phyloP scores from a whole-genome alignment of 2,113 vertebrate genomes.

The Entomyzon cyanotis region DNA sequence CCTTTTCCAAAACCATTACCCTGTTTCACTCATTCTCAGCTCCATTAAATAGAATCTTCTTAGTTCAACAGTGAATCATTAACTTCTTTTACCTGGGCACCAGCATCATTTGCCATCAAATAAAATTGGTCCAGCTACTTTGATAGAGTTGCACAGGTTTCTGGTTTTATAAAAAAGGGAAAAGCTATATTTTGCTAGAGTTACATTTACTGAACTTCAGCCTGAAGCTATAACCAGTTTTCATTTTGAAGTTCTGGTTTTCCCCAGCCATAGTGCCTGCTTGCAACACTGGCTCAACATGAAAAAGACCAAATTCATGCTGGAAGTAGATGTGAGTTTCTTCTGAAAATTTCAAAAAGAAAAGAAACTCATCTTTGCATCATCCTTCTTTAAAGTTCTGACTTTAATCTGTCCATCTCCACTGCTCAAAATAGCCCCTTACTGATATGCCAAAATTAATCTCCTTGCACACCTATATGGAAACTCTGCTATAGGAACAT shows the following conservation, averaged over 20 bases:
- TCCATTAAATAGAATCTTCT: neutral
- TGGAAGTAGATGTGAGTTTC: neutral
- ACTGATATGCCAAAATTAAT: neutral
- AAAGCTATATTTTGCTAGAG: neutral
- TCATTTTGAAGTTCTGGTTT: conserved; percentile 16
- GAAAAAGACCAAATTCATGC: neutral
- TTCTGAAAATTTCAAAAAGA: neutral
- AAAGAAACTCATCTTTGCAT: neutral
- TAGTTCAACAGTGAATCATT: neutral
- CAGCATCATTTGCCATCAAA: neutral
- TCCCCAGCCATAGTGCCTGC: neutral
- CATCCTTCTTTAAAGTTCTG: neutral
- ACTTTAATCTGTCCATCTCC: neutral
- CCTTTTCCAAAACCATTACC: neutral
- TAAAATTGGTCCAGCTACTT: neutral
- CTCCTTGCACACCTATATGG: neutral
- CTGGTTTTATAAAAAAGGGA: neutral
- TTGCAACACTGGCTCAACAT: neutral
- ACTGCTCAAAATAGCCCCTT: neutral
- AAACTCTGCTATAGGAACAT: neutral
- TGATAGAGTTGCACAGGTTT: neutral
- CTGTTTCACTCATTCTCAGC: neutral
- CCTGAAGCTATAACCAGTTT: neutral
- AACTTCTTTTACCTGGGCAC: neutral
- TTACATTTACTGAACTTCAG: neutral